Percentiles rank a stretch among this genome's conserved stretches.
phyloP scores from a whole-genome alignment of 2,113 vertebrate genomes.

The Stegostoma tigrinum region DNA sequence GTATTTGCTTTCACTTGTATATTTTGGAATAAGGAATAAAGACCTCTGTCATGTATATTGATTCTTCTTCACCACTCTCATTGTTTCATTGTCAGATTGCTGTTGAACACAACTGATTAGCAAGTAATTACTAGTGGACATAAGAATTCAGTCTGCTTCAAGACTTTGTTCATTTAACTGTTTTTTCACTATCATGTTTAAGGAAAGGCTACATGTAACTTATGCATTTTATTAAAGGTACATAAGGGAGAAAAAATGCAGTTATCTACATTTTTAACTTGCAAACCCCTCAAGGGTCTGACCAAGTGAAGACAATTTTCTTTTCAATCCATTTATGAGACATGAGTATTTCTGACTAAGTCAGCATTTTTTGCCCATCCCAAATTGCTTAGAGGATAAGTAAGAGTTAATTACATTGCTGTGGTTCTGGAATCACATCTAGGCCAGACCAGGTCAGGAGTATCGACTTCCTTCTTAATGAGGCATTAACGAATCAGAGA shows the following conservation, averaged over 20 bases:
- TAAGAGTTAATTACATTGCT: no score
- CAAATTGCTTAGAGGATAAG: no score
- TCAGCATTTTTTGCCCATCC: no score
- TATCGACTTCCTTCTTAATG: no score
- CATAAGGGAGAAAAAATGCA: not conserved
- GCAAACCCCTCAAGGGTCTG: not conserved
- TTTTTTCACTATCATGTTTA: not conserved
- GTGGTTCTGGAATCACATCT: no score
- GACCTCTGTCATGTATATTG: not conserved
- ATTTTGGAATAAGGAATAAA: conserved; percentile 7
- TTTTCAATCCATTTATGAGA: no score
- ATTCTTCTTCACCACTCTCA: not conserved
- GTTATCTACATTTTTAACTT: not conserved
- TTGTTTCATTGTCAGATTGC: not conserved
- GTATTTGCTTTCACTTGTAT: not conserved
- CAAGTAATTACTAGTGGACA: not conserved
- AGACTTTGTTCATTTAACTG: not conserved
- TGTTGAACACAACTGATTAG: not conserved
- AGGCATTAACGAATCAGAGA: no score
- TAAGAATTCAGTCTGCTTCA: not conserved
- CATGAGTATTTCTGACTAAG: no score
- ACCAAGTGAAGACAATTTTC: no score
- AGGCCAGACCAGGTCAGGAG: no score
- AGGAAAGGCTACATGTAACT: not conserved
- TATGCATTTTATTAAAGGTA: not conserved